Conservation (phyloP, 2,797 vertebrate species). For the Natrix natrix region DNA sequence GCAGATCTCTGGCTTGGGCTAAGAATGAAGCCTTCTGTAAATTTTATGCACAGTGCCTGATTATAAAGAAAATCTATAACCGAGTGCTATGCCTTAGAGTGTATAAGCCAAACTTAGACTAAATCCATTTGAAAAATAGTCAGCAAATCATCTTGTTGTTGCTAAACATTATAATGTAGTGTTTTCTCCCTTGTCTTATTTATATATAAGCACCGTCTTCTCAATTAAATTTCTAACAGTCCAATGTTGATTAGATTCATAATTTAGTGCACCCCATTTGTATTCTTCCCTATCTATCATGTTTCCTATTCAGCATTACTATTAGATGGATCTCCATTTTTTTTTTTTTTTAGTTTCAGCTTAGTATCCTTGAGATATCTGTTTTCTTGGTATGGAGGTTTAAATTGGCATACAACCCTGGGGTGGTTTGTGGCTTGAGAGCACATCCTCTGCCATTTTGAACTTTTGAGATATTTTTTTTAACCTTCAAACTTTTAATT, state of each 20-base stretch:
- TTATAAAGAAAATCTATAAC: constrained; percentile 34
- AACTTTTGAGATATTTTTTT: background rate
- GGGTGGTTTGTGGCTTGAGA: background rate
- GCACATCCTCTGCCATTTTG: background rate
- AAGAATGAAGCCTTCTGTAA: constrained; percentile 32
- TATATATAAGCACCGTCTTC: constrained; percentile 5
- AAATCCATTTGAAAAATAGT: background rate
- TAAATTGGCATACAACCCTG: background rate
- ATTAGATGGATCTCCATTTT: background rate
- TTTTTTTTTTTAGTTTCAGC: constrained; percentile 27
- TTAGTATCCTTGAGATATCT: constrained; percentile 27
- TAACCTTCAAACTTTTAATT: background rate
- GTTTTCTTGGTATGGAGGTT: constrained; percentile 16
- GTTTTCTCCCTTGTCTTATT: background rate
- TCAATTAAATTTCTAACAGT: constrained; percentile 36
- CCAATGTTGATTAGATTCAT: background rate
- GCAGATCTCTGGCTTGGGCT: constrained; percentile 16
- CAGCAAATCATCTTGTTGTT: background rate
- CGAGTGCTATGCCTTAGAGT: background rate
- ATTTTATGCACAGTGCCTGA: constrained; percentile 21
- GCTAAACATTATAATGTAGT: constrained; percentile 22
- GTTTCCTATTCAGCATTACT: constrained; percentile 39
- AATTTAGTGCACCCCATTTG: constrained; percentile 23
- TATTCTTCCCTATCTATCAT: constrained; percentile 20
- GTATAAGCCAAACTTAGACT: constrained; percentile 6